A percentile compares a stretch with the other conserved stretches of the same genome.
phyloP scores from a whole-genome alignment of 2,888 invertebrate species.

The Rotaria socialis region DNA sequence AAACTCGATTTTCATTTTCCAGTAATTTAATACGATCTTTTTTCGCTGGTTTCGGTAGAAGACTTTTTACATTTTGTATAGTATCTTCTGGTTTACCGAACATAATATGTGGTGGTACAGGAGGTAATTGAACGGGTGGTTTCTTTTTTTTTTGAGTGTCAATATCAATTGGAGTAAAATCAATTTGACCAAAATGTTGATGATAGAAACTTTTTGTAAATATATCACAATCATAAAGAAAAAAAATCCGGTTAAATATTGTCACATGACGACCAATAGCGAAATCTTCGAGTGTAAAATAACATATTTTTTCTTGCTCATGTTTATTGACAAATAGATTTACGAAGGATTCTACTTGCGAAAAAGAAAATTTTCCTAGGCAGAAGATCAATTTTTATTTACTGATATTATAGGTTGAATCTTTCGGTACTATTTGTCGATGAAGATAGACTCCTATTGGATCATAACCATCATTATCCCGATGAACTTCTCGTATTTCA shows the following conservation, averaged over 20 bases:
- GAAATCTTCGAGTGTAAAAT: slow-evolving; percentile 74
- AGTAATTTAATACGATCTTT: slow-evolving; percentile 71
- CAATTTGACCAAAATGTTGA: slow-evolving; percentile 58
- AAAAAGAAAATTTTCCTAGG: not conserved
- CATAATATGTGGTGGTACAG: slow-evolving; percentile 69
- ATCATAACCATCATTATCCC: slow-evolving; percentile 71
- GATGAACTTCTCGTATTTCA: slow-evolving; percentile 71
- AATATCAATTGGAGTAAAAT: slow-evolving; percentile 59
- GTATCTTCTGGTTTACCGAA: slow-evolving; percentile 75
- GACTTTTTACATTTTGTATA: slow-evolving; percentile 69
- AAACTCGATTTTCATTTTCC: slow-evolving; percentile 66
- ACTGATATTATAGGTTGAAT: slow-evolving; percentile 61
- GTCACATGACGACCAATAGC: slow-evolving; percentile 66
- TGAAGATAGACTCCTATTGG: slow-evolving; percentile 72
- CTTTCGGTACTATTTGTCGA: slow-evolving; percentile 73
- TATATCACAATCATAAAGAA: slow-evolving; percentile 73
- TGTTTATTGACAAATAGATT: slow-evolving; percentile 49
- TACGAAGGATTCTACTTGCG: not conserved
- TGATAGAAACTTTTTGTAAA: slow-evolving; percentile 75
- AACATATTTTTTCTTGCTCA: slow-evolving; percentile 71
- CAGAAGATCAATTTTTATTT: not conserved
- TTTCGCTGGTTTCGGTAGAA: slow-evolving; percentile 70
- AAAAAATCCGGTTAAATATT: slow-evolving; percentile 63
- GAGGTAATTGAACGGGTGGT: slow-evolving; percentile 42
- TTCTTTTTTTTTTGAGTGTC: slow-evolving; percentile 48